Conservation (phyloP, 2,888 invertebrate species). For the Conus canariensis region DNA sequence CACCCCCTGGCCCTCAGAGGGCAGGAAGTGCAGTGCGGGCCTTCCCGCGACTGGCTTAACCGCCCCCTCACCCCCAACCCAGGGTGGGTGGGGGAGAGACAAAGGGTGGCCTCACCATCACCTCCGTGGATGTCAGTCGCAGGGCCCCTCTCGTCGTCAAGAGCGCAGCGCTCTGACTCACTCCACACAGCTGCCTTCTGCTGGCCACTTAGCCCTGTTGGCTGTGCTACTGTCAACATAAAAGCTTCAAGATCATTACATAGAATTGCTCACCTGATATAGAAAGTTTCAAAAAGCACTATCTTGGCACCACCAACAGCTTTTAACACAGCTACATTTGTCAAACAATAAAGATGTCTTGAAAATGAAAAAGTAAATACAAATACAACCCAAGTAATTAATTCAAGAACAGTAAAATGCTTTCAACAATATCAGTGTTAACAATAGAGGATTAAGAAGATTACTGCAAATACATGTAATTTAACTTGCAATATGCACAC, state of each 20-base stretch:
- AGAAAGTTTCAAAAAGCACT: background rate
- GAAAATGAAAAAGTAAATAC: too few relatives aligned
- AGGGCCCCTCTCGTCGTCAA: conserved; percentile 28
- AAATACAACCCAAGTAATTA: too few relatives aligned
- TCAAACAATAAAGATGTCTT: too few relatives aligned
- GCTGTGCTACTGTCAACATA: conserved; percentile 30
- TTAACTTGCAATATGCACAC: too few relatives aligned
- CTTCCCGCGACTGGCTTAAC: background rate
- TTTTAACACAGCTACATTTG: background rate
- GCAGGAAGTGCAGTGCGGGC: background rate
- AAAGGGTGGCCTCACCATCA: conserved; percentile 20
- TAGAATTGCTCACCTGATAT: background rate
- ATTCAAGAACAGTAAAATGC: too few relatives aligned
- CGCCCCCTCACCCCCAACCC: conserved; percentile 21
- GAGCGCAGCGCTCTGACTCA: conserved; percentile 44
- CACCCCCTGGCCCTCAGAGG: conserved; percentile 40
- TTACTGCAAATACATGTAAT: too few relatives aligned
- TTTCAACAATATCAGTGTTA: too few relatives aligned
- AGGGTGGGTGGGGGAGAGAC: conserved; percentile 3
- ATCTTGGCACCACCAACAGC: background rate
- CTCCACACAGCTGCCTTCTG: conserved; percentile 21
- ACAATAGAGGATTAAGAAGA: too few relatives aligned
- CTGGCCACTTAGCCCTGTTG: conserved; percentile 16
- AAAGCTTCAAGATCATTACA: conserved; percentile 32
- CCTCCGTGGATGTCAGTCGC: conserved; percentile 6